Evolutionary conservation across 2,797 vertebrate genomes (phyloP).

Genomic region (Anabas testudineus): DNA sequence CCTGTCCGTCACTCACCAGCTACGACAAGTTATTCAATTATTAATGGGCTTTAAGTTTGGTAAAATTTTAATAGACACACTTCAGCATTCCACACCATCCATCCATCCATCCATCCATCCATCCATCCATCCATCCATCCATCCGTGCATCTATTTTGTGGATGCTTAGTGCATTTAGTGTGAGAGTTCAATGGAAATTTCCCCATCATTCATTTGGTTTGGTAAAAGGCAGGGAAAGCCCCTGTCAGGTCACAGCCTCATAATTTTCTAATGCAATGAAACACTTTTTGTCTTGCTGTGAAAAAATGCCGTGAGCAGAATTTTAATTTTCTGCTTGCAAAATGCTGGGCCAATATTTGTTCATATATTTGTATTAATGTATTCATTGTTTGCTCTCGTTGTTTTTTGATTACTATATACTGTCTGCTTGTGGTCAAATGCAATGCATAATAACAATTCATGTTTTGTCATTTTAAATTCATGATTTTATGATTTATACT

Average conservation of each 20-base stretch:
- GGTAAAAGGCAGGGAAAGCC: constrained; percentile 12
- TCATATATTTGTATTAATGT: no score
- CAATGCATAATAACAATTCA: no score
- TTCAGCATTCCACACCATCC: constrained; percentile 17
- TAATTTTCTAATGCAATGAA: not conserved
- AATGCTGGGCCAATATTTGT: no score
- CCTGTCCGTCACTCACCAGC: constrained; percentile 31
- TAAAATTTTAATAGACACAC: constrained; percentile 33
- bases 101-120: not conserved
- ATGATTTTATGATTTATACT: no score
- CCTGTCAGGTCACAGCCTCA: not conserved
- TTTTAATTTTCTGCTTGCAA: no score
- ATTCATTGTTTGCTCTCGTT: no score
- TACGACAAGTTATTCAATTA: constrained; percentile 41
- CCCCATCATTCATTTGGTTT: constrained; percentile 28
- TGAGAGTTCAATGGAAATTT: constrained; percentile 7
- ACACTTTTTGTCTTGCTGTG: no score
- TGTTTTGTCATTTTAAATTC: no score
- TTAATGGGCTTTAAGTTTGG: constrained; percentile 23
- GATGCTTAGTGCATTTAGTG: constrained; percentile 15
- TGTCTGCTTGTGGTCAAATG: no score
- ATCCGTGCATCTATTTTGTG: constrained; percentile 2
- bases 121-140: not conserved
- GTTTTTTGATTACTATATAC: no score
- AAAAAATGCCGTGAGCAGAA: no score